Evolutionary conservation across 2,888 invertebrate species (phyloP).

Genomic region (Tethea ocularis): DNA sequence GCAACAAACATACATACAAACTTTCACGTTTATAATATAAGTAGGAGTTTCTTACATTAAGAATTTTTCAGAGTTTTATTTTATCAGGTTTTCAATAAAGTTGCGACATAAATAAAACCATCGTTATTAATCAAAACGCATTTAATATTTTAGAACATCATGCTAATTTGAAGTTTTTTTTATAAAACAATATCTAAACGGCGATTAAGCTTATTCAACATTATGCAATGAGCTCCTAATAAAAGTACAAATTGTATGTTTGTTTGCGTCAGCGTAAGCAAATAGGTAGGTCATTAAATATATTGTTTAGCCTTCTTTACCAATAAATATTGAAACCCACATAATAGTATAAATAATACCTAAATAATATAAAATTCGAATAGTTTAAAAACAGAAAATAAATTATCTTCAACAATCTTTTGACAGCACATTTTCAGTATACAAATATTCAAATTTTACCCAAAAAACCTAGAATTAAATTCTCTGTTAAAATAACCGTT

Average conservation of each 20-base stretch:
- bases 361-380: neutral
- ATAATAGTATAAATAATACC: neutral
- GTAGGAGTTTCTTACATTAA: too few species aligned
- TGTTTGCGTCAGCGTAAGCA: constrained; percentile 46
- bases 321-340: constrained; percentile 6
- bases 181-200: constrained; percentile 61
- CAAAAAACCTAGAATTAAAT: too few species aligned
- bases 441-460: too few species aligned
- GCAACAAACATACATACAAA: too few species aligned
- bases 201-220: constrained; percentile 63
- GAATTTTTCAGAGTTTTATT: too few species aligned
- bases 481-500: too few species aligned
- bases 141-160: constrained; percentile 65
- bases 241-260: constrained; percentile 41
- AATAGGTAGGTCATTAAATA: constrained; percentile 35
- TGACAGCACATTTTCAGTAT: too few species aligned
- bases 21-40: too few species aligned
- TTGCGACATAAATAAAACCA: constrained; percentile 29
- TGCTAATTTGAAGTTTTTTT: constrained; percentile 56
- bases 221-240: constrained; percentile 41
- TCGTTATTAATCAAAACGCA: constrained; percentile 53
- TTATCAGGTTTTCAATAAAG: too few species aligned
- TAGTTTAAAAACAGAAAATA: too few species aligned
- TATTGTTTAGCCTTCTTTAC: constrained; percentile 20
- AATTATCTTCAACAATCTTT: too few species aligned